Base-by-base conservation (phyloP, 2,797 vertebrate species). In the Tragopan temminckii region DNA sequence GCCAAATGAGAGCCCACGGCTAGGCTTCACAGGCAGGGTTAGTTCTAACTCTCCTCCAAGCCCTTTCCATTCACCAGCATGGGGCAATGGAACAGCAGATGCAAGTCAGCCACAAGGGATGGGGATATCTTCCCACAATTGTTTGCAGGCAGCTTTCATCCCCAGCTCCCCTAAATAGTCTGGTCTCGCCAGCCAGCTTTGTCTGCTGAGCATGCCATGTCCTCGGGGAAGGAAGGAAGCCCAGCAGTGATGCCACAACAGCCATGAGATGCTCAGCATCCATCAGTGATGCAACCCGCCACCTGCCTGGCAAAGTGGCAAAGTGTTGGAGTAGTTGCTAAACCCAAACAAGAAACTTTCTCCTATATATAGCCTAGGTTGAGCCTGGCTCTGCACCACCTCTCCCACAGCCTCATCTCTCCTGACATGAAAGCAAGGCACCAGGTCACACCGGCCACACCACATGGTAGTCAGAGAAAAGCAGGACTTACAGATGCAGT, bases 401-500 rank as follows among this genome's bases (percentile, higher is more conserved):
- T 36, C 25, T 27, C 33, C 35, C n/a, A 11, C 38, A 40, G 59
- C 59, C 59, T 40, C 59, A 20, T 29, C 59, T 40, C 59, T 62
- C 38, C 59, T 62, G 36, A 40, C 12, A 25, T 8, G 38, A 40
- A 62, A 62, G 42, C 40, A 3, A 11, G 31, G n/a, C 14, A 31
- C 50, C 5, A 2, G 17, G 53, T 46, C 45, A 52, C 36, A 29
- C 16, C 6, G 6, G 31, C 6, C 19, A 27, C 3, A 23, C 14
- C 36, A 29, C 8, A 3, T 3, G 14, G 29, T 29, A n/a, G 35
- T 16, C 4, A 42, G 27, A 53, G 24, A 50, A 13, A 11, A 24
- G 23, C 8, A 4, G 14, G 58, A 98, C 99, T 97, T 94, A 99
- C 99, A 4, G 98, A 98, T 66, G 99, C 99, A 14, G 98, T 98